phyloP scores from a whole-genome alignment of 1,140 invertebrate genomes.

The Neoseiulus cucumeris region DNA sequence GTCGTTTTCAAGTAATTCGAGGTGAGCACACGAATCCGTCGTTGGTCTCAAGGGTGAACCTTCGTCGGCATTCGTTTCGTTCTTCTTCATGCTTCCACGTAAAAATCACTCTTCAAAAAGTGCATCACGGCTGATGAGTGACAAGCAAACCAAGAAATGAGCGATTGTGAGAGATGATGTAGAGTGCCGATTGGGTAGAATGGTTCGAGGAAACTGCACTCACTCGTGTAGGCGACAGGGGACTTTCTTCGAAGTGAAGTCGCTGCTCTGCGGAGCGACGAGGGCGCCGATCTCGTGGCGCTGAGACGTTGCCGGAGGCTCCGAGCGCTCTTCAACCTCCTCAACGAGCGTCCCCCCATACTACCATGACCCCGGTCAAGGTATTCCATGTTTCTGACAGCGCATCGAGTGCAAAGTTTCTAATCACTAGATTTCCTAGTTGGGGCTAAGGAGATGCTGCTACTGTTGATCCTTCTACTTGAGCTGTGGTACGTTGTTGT shows the following conservation, averaged over 20 bases:
- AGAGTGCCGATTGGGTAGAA: too few species aligned
- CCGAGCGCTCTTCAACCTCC: not conserved
- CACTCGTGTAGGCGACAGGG: not conserved
- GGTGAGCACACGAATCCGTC: too few species aligned
- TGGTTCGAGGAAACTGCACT: not conserved
- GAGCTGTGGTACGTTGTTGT: not conserved
- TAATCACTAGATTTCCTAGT: not conserved
- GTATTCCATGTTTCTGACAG: not conserved
- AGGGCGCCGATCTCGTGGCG: not conserved
- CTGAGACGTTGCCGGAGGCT: not conserved
- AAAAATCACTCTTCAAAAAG: too few species aligned
- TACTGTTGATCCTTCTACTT: not conserved
- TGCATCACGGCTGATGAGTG: too few species aligned
- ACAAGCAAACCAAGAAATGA: too few species aligned
- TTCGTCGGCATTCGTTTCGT: too few species aligned
- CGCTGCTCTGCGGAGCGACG: not conserved
- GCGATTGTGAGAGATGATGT: too few species aligned
- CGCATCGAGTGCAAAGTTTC: too few species aligned
- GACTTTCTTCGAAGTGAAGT: not conserved
- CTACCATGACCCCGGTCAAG: slow-evolving; percentile 8
- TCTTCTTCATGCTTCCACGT: too few species aligned
- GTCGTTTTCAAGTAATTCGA: too few species aligned
- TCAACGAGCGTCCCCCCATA: slow-evolving; percentile 7
- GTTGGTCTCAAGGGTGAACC: too few species aligned
- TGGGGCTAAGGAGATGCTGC: not conserved